Base-by-base conservation (phyloP, 2,888 invertebrate species). In the Sinohyriopsis cumingii region DNA sequence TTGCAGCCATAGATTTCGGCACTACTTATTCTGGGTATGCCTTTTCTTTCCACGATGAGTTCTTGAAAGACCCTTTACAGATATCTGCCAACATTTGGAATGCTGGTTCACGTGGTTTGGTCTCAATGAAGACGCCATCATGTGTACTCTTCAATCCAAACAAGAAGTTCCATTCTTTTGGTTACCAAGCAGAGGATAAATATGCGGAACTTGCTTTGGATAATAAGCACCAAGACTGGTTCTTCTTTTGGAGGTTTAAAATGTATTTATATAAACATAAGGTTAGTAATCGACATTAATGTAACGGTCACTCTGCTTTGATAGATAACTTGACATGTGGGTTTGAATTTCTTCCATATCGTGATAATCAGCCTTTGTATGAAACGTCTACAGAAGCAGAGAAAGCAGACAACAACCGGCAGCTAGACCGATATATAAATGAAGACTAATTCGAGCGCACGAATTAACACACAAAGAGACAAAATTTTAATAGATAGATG, bases 1-100 rank as follows among this genome's bases (percentile, higher is more conserved):
- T 61, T 9, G 61, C 28, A 9, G 61, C 61, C 12, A 61, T 61
- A 28, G 61, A 61, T 61, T 61, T 61, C 28, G 61, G 61, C 9
- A 61, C 61, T 9, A 61, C 61, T 33, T 61, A 61, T 18, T n/a
- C 61, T 61, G 61, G 61, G n/a, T 61, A 61, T 28, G 61, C 61
- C 20, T 61, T 45, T 28, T 61, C 61, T 7, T 20, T 53, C 7
- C 61, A 5, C 1, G 19, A 61, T 5, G 61, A 61, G 24, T 61
- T 61, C 61, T 20, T 45, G 15, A 28, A 33, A 33, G 61, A 61
- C 33, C 61, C 61, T 1, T n/a, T 61, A 24, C 9, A 61, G 15
- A 61, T 61, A 5, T 20, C 33, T 28, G 9, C n/a, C n/a, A 61
- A 45, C n/a, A 61, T 9, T 0, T 61, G 61, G 61, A 61, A 61